A percentile compares a stretch with the other conserved stretches of the same genome.
Conservation (phyloP, 2,888 invertebrate genomes). For the Caenorhabditis uteleia region DNA sequence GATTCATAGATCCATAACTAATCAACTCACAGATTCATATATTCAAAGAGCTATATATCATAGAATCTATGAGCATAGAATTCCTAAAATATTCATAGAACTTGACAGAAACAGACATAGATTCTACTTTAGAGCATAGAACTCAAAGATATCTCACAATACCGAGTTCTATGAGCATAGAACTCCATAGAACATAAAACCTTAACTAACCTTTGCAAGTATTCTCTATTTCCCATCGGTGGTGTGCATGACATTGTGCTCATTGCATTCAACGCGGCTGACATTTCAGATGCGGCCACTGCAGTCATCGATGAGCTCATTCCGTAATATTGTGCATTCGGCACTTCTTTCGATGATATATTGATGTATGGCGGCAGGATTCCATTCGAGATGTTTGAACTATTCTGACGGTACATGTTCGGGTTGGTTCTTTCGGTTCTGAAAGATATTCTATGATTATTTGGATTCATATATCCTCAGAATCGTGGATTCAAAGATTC, state of each 20-base stretch:
- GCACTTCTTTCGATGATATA: slow-evolving; percentile 29
- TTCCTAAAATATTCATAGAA: too few relatives aligned
- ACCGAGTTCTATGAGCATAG: too few relatives aligned
- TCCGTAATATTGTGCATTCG: slow-evolving; percentile 1
- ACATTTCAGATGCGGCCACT: slow-evolving; percentile 30
- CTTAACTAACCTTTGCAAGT: background rate
- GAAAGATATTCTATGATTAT: background rate
- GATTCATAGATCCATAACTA: too few relatives aligned
- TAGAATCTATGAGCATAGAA: too few relatives aligned
- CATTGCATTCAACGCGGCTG: slow-evolving; percentile 26
- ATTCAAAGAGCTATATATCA: too few relatives aligned
- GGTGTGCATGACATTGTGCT: background rate
- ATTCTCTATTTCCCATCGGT: background rate
- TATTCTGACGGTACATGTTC: background rate
- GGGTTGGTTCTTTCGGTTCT: slow-evolving; percentile 31
- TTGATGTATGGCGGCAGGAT: slow-evolving; percentile 37
- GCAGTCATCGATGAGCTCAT: slow-evolving; percentile 14
- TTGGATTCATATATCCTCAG: background rate
- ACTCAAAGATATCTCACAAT: too few relatives aligned
- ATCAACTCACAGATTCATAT: too few relatives aligned
- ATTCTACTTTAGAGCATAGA: too few relatives aligned
- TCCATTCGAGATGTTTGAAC: slow-evolving; percentile 19
- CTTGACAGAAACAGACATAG: too few relatives aligned
- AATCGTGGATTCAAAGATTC: background rate
- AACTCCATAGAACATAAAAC: background rate